These are phyloP conservation scores for Brotula barbata DNA, from an alignment of 2,797 vertebrate species.

Conservation along the genomic window DNA sequence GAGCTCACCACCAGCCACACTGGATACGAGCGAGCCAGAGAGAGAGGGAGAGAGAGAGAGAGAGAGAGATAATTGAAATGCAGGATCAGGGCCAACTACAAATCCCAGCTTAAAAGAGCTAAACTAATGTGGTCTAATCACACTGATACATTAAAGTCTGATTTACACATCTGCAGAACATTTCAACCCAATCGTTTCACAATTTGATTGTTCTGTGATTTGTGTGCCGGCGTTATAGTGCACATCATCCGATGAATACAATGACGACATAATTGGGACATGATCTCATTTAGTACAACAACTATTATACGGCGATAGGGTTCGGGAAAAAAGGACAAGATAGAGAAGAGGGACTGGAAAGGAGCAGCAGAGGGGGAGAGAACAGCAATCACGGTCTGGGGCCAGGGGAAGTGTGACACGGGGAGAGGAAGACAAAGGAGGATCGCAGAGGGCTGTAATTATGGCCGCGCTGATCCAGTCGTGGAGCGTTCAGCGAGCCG, in stretches of 20 bases:
- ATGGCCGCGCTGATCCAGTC: constrained; percentile 23
- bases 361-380: background rate
- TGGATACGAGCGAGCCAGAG: too few relatives aligned
- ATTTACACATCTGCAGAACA: constrained; percentile 36
- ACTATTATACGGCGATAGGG: background rate
- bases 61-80: constrained; percentile 35
- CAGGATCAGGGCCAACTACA: constrained; percentile 49
- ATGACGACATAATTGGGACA: background rate
- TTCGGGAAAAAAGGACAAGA: background rate
- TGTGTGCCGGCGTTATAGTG: too few relatives aligned
- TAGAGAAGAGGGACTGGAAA: background rate
- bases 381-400: constrained; percentile 7
- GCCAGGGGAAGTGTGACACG: constrained; percentile 12
- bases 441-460: constrained; percentile 39
- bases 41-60: background rate
- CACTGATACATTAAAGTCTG: constrained; percentile 36
- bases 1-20: constrained; percentile 95
- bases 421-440: constrained; percentile 15
- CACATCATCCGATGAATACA: background rate
- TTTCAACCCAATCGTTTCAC: constrained; percentile 20
- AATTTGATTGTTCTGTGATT: too few relatives aligned
- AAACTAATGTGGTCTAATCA: constrained; percentile 66
- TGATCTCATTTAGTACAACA: background rate
- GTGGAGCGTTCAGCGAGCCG: constrained; percentile 8
- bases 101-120: constrained; percentile 63